Percentiles rank a stretch among this genome's conserved stretches.
Evolutionary conservation across 2,113 vertebrate species (phyloP).

Genomic region (Notiomystis cincta): DNA sequence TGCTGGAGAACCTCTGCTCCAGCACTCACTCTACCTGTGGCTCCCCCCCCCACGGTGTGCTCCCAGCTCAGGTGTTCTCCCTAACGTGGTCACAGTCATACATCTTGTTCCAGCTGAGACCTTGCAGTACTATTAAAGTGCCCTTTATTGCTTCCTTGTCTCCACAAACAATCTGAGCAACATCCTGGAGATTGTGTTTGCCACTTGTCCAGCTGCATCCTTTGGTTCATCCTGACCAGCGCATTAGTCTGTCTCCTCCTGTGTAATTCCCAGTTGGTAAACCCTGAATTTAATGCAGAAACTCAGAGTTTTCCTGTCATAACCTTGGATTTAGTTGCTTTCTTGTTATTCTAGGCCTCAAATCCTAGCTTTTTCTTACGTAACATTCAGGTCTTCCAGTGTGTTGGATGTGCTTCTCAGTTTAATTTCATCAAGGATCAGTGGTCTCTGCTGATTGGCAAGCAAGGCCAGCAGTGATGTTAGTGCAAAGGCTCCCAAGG

Average conservation of each 20-base stretch:
- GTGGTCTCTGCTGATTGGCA: not conserved
- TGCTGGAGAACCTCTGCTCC: not conserved
- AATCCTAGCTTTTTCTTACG: not conserved
- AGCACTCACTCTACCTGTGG: not conserved
- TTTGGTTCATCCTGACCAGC: not conserved
- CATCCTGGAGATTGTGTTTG: not conserved
- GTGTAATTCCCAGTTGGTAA: not conserved
- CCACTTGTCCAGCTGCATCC: not conserved
- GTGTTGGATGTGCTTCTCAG: not conserved
- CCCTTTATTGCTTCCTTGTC: not conserved
- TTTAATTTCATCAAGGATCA: not conserved
- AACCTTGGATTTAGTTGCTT: not conserved
- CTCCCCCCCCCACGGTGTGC: not conserved
- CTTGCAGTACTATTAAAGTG: not conserved
- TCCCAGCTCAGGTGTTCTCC: not conserved
- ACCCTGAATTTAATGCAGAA: not conserved
- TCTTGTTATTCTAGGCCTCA: not conserved
- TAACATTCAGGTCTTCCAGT: not conserved
- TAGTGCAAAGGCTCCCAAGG: not conserved
- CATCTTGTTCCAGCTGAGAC: not conserved
- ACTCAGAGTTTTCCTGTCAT: not conserved
- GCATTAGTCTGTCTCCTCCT: not conserved
- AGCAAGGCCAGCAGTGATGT: not conserved
- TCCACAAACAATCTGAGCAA: not conserved
- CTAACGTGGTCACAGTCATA: not conserved